Evolutionary conservation across 2,888 invertebrate species (phyloP), one percentile per base, ranked within the genome.

Genomic region (Candidula unifasciata): DNA sequence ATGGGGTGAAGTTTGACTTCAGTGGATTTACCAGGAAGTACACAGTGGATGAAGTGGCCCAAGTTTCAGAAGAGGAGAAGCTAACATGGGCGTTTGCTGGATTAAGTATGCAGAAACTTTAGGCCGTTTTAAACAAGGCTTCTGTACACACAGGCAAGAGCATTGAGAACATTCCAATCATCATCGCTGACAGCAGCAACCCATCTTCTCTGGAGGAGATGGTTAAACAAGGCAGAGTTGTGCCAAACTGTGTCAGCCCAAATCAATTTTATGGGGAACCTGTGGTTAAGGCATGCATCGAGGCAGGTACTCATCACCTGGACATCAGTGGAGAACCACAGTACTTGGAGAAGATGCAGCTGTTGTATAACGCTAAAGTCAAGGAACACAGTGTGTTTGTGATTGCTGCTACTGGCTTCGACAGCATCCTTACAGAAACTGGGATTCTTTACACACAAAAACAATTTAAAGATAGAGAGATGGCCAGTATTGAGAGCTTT

Each of bases 211-310:
- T 99, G 30, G 93, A 95, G 69, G 95, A 95, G 82, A 99, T 99
- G 99, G 96, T 97, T 69, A 94, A 95, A 76, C 95, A 96, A 88
- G 95, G 97, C 13, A 96, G 95, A 90, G 95, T 99, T 1, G 91
- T 99, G 37, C 95, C 98, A 0, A 99, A 98, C 94, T 97, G 97
- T 94, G 97, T 97, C 89, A 99, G 99, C 0, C 99, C 99, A 0
- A 95, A 95, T 88, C 93, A 94, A 60, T 96, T 97, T 92, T 97
- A 96, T 94, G 99, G 99, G 0, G 98, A 98, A 93, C 95, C 96
- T 3, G 97, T 99, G 10, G 96, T 99, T 0, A 96, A 96, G 89
- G 98, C 98, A 0, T 98, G 97, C 88, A 95, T 98, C 35, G 96
- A 96, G 83, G 95, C 95, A 74, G 96, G 96, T 83, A 95, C 98